Evolutionary conservation across 2,797 vertebrate species (phyloP), one percentile per base, ranked within the genome.

Genomic region (Nannoperca australis): DNA sequence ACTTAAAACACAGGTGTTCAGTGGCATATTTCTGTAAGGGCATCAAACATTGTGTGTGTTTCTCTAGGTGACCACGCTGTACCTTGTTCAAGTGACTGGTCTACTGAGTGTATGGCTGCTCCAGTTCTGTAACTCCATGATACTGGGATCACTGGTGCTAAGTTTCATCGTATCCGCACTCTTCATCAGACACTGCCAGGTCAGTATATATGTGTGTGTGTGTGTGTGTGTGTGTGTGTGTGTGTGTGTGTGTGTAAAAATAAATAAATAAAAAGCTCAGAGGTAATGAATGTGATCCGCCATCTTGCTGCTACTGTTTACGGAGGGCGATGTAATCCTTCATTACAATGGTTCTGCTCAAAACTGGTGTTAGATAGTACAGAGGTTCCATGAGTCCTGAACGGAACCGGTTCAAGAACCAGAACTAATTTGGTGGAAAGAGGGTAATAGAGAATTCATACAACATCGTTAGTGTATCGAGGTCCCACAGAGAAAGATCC

Each of bases 81-180:
- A 98, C 71, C 78, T 96, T 2, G 94, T 97, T 51, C 98, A 99
- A 83, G 92, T 96, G 40, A 82, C 91, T 34, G 93, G 94, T 70
- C 93, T 99, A 79, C 92, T 99, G 71, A 94, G 96, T 3, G 97
- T 99, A 74, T 99, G 97, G 93, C 73, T 96, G 18, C 94, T 99
- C n/a, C 98, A 99, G 92, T 99, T 99, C 92, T 97, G 97, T 81
- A 99, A 99, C 93, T 93, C 97, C 76, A 99, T 99, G 98, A 96
- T 99, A 83, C 94, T 98, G 73, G 98, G 98, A 45, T 99, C 98
- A 0, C 89, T 99, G 85, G 94, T 96, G 10, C 93, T 99, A 88
- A 99, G 97, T 93, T 99, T 99, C 89, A 97, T 98, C 65, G 88
- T 96, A 42, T 95, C 98, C 0, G 94, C 96, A 0, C 93, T 98